These are phyloP conservation scores for Thymallus thymallus DNA, from an alignment of 2,113 vertebrate species.

Conservation along the genomic window DNA sequence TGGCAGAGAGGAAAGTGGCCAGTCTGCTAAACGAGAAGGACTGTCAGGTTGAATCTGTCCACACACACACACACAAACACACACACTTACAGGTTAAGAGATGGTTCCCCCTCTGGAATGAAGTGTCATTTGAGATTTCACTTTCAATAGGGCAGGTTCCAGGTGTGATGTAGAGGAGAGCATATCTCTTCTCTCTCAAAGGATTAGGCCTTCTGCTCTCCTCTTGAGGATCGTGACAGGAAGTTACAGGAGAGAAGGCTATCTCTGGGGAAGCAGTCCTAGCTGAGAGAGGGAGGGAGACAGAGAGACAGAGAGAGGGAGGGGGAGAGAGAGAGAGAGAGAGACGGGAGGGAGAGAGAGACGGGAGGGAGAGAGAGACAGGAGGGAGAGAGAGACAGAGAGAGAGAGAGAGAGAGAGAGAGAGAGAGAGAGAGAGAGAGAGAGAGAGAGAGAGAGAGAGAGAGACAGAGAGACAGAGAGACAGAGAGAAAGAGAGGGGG, in stretches of 20 bases:
- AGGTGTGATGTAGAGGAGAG: constrained; percentile 65
- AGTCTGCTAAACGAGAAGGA: constrained; percentile 46
- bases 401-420: constrained; percentile 10
- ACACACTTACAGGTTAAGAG: constrained; percentile 43
- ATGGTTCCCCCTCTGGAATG: constrained; percentile 64
- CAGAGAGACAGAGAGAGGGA: too few species aligned
- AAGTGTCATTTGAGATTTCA: constrained; percentile 83
- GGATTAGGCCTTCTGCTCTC: constrained; percentile 75
- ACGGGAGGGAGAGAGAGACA: too few species aligned
- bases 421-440: not conserved
- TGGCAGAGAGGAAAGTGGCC: constrained; percentile 59
- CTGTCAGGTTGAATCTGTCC: constrained; percentile 2
- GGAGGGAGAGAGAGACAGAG: not conserved
- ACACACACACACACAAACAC: not conserved
- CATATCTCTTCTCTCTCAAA: constrained; percentile 68
- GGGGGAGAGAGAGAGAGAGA: too few species aligned
- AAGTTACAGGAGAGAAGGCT: constrained; percentile 65
- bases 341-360: too few species aligned
- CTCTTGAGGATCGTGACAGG: constrained; percentile 63
- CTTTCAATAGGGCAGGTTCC: constrained; percentile 74
- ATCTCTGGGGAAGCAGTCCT: constrained; percentile 41
- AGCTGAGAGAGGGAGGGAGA: too few species aligned
- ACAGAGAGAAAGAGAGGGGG: not conserved
- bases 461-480: not conserved
- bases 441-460: not conserved